Evolutionary conservation across 2,888 invertebrate species (phyloP).

Genomic region (Caenorhabditis wallacei): DNA sequence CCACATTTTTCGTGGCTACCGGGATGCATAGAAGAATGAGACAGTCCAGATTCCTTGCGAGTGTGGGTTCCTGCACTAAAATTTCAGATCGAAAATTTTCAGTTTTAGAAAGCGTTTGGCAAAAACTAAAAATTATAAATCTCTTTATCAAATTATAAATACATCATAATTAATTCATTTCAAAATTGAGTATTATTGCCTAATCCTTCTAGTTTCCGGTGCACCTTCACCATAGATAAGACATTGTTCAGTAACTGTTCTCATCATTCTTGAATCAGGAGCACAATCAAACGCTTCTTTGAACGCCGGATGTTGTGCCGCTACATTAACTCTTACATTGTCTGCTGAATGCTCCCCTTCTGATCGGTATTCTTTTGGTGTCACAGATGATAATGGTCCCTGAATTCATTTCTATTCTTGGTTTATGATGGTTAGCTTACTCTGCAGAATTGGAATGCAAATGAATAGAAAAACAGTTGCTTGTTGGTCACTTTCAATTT

Average conservation of each 20-base stretch:
- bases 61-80: too few species aligned
- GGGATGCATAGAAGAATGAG: too few species aligned
- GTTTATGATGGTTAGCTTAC: neutral
- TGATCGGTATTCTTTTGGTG: neutral
- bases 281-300: constrained; percentile 31
- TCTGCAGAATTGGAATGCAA: neutral
- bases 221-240: constrained; percentile 26
- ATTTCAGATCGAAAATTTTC: too few species aligned
- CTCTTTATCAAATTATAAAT: too few species aligned
- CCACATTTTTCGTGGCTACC: too few species aligned
- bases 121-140: too few species aligned
- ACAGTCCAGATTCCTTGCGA: too few species aligned
- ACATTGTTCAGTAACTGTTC: constrained; percentile 13
- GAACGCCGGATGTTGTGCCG: constrained; percentile 16
- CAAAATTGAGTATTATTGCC: too few species aligned
- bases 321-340: constrained; percentile 16
- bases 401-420: too few species aligned
- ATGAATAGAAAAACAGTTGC: constrained; percentile 23
- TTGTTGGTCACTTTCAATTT: neutral
- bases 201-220: constrained; percentile 20
- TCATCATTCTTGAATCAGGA: constrained; percentile 24
- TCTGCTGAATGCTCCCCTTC: constrained; percentile 1
- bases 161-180: too few species aligned
- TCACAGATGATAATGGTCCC: too few species aligned
- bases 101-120: too few species aligned